Conservation (phyloP, 2,888 invertebrate genomes). For the Elmis aenea region DNA sequence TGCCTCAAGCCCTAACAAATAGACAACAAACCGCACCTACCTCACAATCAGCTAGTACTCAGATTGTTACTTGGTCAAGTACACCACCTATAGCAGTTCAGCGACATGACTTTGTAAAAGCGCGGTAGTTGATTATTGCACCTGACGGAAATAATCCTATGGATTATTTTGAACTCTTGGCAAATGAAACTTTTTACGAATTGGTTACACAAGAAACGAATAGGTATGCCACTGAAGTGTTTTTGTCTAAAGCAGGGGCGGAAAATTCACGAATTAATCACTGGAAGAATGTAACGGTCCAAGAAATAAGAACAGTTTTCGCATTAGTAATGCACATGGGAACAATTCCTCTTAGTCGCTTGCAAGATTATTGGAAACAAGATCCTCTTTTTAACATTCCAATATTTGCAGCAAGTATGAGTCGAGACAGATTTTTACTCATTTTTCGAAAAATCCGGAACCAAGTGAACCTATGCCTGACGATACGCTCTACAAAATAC, state of each 20-base stretch:
- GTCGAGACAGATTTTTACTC: constrained; percentile 15
- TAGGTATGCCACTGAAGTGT: constrained; percentile 5
- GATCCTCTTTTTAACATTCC: constrained; percentile 10
- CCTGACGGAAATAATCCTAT: neutral
- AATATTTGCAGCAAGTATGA: constrained; percentile 9
- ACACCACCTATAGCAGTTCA: too few species aligned
- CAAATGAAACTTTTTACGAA: constrained; percentile 1
- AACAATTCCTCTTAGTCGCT: constrained; percentile 12
- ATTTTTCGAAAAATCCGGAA: constrained; percentile 12
- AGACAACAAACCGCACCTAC: too few species aligned
- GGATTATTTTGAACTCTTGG: constrained; percentile 3
- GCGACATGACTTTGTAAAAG: too few species aligned
- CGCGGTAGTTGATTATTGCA: too few species aligned
- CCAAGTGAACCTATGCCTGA: neutral
- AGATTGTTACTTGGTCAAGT: too few species aligned
- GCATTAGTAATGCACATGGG: constrained; percentile 21
- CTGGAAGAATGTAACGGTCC: constrained; percentile 10
- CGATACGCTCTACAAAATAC: constrained; percentile 9
- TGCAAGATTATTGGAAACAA: constrained; percentile 21
- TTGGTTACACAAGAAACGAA: constrained; percentile 8
- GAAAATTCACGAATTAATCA: constrained; percentile 10
- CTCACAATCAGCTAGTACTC: too few species aligned
- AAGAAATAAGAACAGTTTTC: constrained; percentile 17
- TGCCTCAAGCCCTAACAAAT: too few species aligned
- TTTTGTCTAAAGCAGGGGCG: constrained; percentile 1